phyloP scores from a whole-genome alignment of 2,113 vertebrate genomes.

The Falco punctatus region DNA sequence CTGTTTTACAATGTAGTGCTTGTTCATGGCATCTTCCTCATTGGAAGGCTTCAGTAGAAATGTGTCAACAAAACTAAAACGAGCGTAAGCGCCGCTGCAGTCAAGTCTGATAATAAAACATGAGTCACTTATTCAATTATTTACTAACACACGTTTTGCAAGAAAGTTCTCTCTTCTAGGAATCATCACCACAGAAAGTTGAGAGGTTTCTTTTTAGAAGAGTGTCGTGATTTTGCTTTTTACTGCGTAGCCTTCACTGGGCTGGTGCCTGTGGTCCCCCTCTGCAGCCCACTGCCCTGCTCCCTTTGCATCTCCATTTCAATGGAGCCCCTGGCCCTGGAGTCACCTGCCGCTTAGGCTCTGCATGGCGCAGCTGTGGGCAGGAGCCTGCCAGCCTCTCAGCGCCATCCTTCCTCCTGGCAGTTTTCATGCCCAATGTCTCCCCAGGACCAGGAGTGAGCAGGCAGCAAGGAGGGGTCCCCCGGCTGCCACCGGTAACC shows the following conservation, averaged over 20 bases:
- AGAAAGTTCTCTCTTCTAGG: background rate
- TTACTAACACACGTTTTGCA: background rate
- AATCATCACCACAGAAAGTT: background rate
- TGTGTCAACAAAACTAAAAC: background rate
- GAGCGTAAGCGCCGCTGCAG: background rate
- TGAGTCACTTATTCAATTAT: slow-evolving; percentile 33
- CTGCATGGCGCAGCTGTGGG: rapidly evolving
- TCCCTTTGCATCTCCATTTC: background rate
- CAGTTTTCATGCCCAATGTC: rapidly evolving
- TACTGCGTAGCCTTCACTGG: background rate
- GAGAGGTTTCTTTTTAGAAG: background rate
- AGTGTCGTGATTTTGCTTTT: background rate
- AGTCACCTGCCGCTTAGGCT: rapidly evolving
- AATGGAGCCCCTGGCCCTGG: rapidly evolving
- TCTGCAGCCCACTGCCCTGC: rapidly evolving
- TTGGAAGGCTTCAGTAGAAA: background rate
- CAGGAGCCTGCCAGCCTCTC: background rate
- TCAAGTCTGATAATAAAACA: background rate
- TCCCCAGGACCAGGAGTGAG: background rate
- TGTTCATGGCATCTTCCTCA: background rate
- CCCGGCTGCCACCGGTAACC: background rate
- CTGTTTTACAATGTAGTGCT: background rate
- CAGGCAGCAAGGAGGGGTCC: background rate
- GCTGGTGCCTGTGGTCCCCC: background rate
- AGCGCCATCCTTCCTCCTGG: rapidly evolving